phyloP scores from a whole-genome alignment of 2,888 invertebrate genomes.

The Molorchus minor region DNA sequence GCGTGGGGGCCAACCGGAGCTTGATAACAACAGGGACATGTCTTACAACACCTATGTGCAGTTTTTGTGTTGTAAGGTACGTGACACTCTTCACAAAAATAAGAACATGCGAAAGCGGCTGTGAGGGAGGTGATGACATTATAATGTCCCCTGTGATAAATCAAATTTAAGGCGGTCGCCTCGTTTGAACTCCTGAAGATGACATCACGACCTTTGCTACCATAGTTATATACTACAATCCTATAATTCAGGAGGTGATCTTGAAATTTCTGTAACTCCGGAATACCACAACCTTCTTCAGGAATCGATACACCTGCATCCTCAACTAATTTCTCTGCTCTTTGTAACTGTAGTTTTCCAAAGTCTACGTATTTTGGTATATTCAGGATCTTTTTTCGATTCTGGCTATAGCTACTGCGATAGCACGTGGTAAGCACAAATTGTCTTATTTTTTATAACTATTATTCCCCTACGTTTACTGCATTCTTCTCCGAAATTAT shows the following conservation, averaged over 20 bases:
- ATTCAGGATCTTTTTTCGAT: too few species aligned
- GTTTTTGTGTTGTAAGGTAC: background rate
- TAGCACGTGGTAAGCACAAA: too few species aligned
- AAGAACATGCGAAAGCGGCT: too few species aligned
- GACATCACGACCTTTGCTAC: conserved; percentile 4
- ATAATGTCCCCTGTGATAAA: too few species aligned
- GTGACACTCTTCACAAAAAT: background rate
- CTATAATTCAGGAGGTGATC: background rate
- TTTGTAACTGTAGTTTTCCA: background rate
- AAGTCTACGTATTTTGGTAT: too few species aligned
- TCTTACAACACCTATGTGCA: too few species aligned
- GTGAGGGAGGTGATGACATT: too few species aligned
- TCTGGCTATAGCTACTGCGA: too few species aligned
- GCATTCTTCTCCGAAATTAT: too few species aligned
- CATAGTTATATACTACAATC: conserved; percentile 1
- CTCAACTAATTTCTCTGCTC: background rate
- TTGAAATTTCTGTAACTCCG: background rate
- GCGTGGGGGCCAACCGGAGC: background rate
- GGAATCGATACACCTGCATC: background rate
- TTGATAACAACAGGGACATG: too few species aligned
- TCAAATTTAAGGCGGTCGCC: background rate
- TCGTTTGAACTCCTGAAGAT: conserved; percentile 18
- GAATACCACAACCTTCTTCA: conserved; percentile 1
- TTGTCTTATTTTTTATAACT: too few species aligned
- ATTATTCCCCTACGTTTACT: too few species aligned